Evolutionary conservation across 2,797 vertebrate genomes (phyloP), one percentile per base, ranked within the genome.

Genomic region (Onychomys arenicola): DNA sequence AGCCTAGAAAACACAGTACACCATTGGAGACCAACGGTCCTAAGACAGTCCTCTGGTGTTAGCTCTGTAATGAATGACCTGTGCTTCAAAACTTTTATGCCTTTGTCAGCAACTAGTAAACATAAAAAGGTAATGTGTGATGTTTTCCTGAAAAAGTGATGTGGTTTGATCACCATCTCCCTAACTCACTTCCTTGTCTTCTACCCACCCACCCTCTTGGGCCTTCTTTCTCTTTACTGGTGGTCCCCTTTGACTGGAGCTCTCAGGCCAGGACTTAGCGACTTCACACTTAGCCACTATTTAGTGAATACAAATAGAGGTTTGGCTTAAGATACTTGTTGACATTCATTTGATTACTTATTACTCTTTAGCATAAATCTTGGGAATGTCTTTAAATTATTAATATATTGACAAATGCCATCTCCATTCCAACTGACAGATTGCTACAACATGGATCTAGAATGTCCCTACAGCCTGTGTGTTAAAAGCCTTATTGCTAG

Each of bases 381-480:
- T 96, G 37, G 11, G 83, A 75, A 87, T 84, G 46, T 23, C 37
- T 97, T 65, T 55, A 86, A 83, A 80, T 71, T 57, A 80, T 65
- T 86, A 95, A 37, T 6, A 89, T 81, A 43, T 21, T 92, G 75
- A 76, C 1, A 94, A 94, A 89, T 81, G 52, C 75, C 71, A 59
- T 32, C 46, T 77, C 19, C 52, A 46, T 93, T 73, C 59, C 25
- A 65, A 49, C 23, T 83, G 73, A 34, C 27, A 92, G 14, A 14
- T 0, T 61, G 12, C 6, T 88, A 14, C 27, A 21, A 40, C 27
- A 71, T 49, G 63, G 32, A 61, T 88, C 23, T 61, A 55, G 65
- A 75, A 82, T 73, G 55, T 37, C 29, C 76, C 11, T 27, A 32
- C 14, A 12, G 34, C 32, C 32, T 29, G 8, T 29, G 55, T 37